phyloP scores from a whole-genome alignment of 2,797 vertebrate genomes.

The Platyrinchus mystaceus region DNA sequence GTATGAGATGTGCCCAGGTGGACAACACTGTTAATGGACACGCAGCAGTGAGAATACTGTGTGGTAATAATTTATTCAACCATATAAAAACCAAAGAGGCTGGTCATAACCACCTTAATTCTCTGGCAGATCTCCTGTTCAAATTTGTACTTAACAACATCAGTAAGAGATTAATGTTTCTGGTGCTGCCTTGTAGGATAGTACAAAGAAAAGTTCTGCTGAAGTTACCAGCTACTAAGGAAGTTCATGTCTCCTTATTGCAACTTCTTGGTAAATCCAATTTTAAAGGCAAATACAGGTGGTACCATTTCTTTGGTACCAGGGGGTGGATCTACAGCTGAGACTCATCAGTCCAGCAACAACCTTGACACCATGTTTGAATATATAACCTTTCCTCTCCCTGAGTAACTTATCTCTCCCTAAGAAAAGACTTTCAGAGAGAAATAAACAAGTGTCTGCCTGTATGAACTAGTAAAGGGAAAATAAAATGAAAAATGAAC shows the following conservation, averaged over 20 bases:
- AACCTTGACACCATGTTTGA: slow-evolving; percentile 26
- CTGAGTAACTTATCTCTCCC: slow-evolving; percentile 26
- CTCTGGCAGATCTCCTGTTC: not conserved
- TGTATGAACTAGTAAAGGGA: slow-evolving; percentile 33
- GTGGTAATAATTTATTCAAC: not conserved
- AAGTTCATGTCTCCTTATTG: not conserved
- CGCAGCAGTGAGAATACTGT: not conserved
- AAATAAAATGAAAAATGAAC: slow-evolving; percentile 46
- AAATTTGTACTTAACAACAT: not conserved
- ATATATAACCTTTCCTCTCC: slow-evolving; percentile 28
- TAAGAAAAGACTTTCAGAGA: slow-evolving; percentile 22
- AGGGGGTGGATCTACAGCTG: not conserved
- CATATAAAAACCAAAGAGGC: not conserved
- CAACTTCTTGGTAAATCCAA: not conserved
- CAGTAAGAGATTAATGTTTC: not conserved
- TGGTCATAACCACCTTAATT: not conserved
- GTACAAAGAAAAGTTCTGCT: not conserved
- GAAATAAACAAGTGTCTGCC: slow-evolving; percentile 43
- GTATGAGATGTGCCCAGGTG: not conserved
- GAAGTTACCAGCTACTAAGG: not conserved
- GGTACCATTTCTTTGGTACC: not conserved
- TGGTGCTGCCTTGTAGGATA: not conserved
- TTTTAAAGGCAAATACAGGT: not conserved
- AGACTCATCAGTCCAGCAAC: slow-evolving; percentile 13
- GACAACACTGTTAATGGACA: not conserved